Evolutionary conservation across 2,797 vertebrate species (phyloP).

Genomic region (Amphiprion clarkii): DNA sequence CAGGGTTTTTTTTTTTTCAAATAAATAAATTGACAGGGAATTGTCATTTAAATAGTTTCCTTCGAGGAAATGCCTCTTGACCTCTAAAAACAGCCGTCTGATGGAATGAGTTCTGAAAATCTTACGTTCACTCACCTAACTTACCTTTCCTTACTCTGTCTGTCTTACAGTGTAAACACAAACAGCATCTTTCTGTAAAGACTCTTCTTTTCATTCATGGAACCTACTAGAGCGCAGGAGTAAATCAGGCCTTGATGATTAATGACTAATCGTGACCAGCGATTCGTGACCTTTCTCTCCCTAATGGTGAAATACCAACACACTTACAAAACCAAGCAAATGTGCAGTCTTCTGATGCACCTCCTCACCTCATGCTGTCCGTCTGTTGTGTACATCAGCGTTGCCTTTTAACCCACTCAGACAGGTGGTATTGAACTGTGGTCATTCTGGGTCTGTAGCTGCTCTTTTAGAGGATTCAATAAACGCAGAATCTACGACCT

Average conservation of each 20-base stretch:
- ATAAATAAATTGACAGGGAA: background rate
- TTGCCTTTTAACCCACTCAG: slow-evolving; percentile 21
- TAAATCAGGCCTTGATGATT: slow-evolving; percentile 62
- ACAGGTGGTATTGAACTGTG: slow-evolving; percentile 1
- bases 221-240: slow-evolving; percentile 29
- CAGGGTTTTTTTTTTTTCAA: background rate
- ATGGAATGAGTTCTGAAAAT: slow-evolving; percentile 12
- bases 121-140: slow-evolving; percentile 14
- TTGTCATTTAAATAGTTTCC: slow-evolving; percentile 13
- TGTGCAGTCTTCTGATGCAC: background rate
- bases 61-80: slow-evolving; percentile 7
- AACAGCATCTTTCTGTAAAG: slow-evolving; percentile 17
- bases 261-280: slow-evolving; percentile 41
- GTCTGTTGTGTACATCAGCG: background rate
- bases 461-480: background rate
- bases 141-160: slow-evolving; percentile 35
- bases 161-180: slow-evolving; percentile 17
- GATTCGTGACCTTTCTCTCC: slow-evolving; percentile 53
- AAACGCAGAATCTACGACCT: slow-evolving; percentile 22
- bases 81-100: slow-evolving; percentile 10
- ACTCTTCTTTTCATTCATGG: slow-evolving; percentile 38
- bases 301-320: slow-evolving; percentile 35
- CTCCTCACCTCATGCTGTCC: slow-evolving; percentile 6
- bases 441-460: background rate
- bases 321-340: slow-evolving; percentile 24